Percentiles rank a stretch among this genome's conserved stretches.
These are phyloP conservation scores for Mimumesa dahlbomi DNA, from an alignment of 2,888 invertebrate genomes.

Conservation along the genomic window DNA sequence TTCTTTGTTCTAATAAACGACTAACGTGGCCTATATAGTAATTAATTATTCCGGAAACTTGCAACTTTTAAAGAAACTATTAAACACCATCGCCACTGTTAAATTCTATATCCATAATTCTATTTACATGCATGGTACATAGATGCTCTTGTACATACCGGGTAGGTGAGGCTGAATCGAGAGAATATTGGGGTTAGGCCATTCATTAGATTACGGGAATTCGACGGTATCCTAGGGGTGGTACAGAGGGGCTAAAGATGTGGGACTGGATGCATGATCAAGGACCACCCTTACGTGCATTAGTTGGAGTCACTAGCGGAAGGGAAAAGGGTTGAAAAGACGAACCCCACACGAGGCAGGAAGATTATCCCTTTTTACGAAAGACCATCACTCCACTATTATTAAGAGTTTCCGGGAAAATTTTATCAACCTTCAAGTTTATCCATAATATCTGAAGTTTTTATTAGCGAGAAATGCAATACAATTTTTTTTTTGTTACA, in stretches of 20 bases:
- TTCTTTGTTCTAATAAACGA: too few relatives aligned
- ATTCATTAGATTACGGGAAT: conserved; percentile 78
- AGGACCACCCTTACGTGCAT: conserved; percentile 60
- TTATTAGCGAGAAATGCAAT: background rate
- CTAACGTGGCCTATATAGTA: too few relatives aligned
- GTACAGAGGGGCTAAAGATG: conserved; percentile 50
- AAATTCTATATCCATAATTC: too few relatives aligned
- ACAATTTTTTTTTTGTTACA: conserved; percentile 71
- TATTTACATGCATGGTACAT: conserved; percentile 63
- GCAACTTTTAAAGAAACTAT: conserved; percentile 54
- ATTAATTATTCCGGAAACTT: conserved; percentile 65
- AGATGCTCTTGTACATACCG: conserved; percentile 46
- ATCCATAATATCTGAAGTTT: background rate
- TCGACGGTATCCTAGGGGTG: conserved; percentile 62
- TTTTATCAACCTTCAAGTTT: background rate
- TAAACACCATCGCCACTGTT: too few relatives aligned
- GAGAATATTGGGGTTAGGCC: conserved; percentile 72
- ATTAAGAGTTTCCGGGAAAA: background rate
- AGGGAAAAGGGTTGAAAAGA: conserved; percentile 64
- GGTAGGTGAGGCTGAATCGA: conserved; percentile 62
- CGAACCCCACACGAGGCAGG: conserved; percentile 47
- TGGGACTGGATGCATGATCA: conserved; percentile 65
- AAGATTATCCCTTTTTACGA: conserved; percentile 32
- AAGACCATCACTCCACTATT: conserved; percentile 1
- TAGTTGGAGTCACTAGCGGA: conserved; percentile 57